Evolutionary conservation across 1,140 invertebrate species (phyloP), one percentile per base, ranked within the genome.

Genomic region (Drosophila setifemur): DNA sequence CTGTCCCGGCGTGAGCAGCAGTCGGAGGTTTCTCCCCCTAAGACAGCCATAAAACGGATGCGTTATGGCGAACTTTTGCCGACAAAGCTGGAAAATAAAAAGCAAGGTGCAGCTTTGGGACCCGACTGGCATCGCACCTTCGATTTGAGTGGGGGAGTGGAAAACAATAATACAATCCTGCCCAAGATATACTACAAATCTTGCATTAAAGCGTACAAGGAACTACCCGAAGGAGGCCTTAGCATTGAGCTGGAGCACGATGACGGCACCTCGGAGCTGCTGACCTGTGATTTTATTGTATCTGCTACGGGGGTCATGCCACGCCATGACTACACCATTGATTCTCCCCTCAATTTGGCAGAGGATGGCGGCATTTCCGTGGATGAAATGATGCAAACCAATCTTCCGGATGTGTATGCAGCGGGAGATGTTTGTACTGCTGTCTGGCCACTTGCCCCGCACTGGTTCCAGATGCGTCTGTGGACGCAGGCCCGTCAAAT

Each of bases 401-500:
- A 94, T 31, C 74, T 95, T 8, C 72, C 75, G 33, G 93, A 97
- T 90, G 93, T 99, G 11, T 99, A 95, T 93, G 98, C 98, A 11
- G 98, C 98, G 44, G 98, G 98, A 6, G 98, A 99, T 93, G 94
- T 97, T 5, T 98, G 97, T 81, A 93, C 93, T 64, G 94, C 95
- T 21, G 90, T 90, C 21, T 99, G 98, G 98, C 88, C 93, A 11
- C 79, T 91, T 45, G 93, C 96, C 0, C 89, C 92, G 29, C 96
- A 98, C 88, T 99, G 98, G 98, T 96, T 98, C 91, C 98, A 99
- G 91, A 97, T 99, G 95, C 92, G 97, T 42, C 90, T 99, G 1
- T 99, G 98, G 98, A 97, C 97, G 3, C 98, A 99, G 92, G 98
- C 98, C 0, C 91, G 97, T 61, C 97, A 99, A 91, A 99, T 99